Conservation (phyloP, 2,797 vertebrate species). For the Sebastes iracundus region DNA sequence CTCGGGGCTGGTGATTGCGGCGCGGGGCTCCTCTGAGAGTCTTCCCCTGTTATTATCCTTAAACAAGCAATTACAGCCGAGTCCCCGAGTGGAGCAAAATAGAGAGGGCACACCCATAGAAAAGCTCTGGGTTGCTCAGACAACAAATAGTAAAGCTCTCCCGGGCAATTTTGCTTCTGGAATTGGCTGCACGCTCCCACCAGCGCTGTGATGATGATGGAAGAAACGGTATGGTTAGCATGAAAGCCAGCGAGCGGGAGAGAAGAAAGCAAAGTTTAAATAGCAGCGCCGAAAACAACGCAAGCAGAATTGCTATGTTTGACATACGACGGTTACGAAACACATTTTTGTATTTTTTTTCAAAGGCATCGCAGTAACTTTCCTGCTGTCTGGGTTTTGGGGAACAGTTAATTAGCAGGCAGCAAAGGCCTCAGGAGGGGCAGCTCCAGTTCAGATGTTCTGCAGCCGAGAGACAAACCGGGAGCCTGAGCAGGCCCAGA, state of each 20-base stretch:
- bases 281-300: conserved; percentile 50
- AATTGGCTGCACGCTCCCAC: conserved; percentile 43
- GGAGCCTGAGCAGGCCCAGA: neutral
- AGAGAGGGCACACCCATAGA: conserved; percentile 73
- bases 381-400: conserved; percentile 48
- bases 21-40: conserved; percentile 65
- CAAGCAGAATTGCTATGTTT: conserved; percentile 57
- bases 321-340: conserved; percentile 58
- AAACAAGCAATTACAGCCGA: conserved; percentile 80
- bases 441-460: conserved; percentile 34
- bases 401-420: conserved; percentile 50
- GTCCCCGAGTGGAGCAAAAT: conserved; percentile 67
- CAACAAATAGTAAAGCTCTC: conserved; percentile 51
- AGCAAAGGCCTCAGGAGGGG: conserved; percentile 26
- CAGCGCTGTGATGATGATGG: conserved; percentile 41
- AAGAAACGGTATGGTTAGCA: conserved; percentile 49
- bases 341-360: conserved; percentile 59
- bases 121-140: conserved; percentile 65
- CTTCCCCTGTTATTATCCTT: conserved; percentile 82
- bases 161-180: conserved; percentile 54
- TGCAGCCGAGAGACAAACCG: neutral
- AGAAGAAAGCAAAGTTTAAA: conserved; percentile 61
- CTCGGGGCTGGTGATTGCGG: conserved; percentile 74
- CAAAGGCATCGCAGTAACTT: conserved; percentile 51
- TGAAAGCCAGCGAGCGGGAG: conserved; percentile 33